Evolutionary conservation across 2,888 invertebrate genomes (phyloP), one percentile per base, ranked within the genome.

Genomic region (Oxycera nigricornis): DNA sequence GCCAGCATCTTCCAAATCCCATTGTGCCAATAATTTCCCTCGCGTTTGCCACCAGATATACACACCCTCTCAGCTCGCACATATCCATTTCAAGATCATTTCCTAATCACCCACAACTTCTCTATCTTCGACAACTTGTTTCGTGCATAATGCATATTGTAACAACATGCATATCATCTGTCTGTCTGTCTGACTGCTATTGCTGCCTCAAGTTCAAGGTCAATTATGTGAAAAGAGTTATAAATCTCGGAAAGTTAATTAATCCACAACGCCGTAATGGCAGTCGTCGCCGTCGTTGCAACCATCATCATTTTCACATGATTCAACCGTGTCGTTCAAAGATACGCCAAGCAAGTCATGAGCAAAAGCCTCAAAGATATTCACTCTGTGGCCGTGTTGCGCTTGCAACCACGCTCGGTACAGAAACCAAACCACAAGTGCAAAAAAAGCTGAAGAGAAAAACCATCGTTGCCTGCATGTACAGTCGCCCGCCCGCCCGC

Each of bases 191-290:
- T n/a, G n/a, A n/a, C n/a, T n/a, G n/a, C n/a, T 70, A 55, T 35
- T 31, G 24, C n/a, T 65, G 52, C 55, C 55, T 70, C 70, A 70
- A 70, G 70, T 70, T 70, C 70, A 70, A 70, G 70, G 70, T 70
- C 70, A 70, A 70, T 55, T 35, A 70, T 70, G 65, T 65, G 70
- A 70, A 70, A 70, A 70, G 70, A 70, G 70, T 70, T 70, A 70
- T 70, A 70, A 70, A 70, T 70, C 70, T 70, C 70, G 22, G 70
- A 70, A 55, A 70, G 70, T 70, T 70, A 70, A 70, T 70, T 70
- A 70, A 70, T 52, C 70, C 70, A 52, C 65, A 24, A 39, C 65
- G 41, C 26, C 41, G 65, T 65, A 65, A 65, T 65, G 41, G 24
- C 28, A 14, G 17, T 65, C 35, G 31, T 61, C 31, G 61, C 31